Evolutionary conservation across 2,113 vertebrate species (phyloP).

Genomic region (Arizona elegans): DNA sequence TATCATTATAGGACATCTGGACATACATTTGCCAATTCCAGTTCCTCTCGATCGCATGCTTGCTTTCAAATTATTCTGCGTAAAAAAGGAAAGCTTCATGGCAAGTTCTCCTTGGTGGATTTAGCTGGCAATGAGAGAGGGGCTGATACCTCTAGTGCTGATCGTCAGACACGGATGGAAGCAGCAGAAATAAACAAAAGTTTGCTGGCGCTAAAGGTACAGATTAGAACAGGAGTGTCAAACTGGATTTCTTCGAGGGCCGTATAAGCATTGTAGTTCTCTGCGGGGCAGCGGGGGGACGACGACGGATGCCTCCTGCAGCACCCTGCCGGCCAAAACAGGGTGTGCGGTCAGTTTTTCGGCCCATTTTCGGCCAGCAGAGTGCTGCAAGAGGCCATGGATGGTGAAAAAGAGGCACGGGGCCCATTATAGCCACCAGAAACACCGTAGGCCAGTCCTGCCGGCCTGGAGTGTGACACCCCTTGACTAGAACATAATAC

Average conservation of each 20-base stretch:
- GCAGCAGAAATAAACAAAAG: constrained; percentile 96
- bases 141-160: constrained; percentile 84
- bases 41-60: constrained; percentile 93
- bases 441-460: no score
- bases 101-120: constrained; percentile 95
- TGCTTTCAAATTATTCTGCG: constrained; percentile 91
- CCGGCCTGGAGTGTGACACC: no score
- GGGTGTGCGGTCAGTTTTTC: no score
- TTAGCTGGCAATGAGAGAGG: constrained; percentile 97
- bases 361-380: no score
- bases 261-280: no score
- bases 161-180: constrained; percentile 88
- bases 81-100: constrained; percentile 74
- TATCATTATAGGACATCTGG: constrained; percentile 84
- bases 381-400: no score
- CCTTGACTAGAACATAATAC: neutral
- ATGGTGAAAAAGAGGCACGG: no score
- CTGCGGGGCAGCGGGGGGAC: no score
- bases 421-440: no score
- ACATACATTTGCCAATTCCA: constrained; percentile 92
- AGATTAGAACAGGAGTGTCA: neutral
- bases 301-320: no score
- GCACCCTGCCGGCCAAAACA: no score
- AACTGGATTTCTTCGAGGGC: no score
- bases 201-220: constrained; percentile 93